Evolutionary conservation across 2,888 invertebrate species (phyloP), one percentile per base, ranked within the genome.

Genomic region (Torymus texanus): DNA sequence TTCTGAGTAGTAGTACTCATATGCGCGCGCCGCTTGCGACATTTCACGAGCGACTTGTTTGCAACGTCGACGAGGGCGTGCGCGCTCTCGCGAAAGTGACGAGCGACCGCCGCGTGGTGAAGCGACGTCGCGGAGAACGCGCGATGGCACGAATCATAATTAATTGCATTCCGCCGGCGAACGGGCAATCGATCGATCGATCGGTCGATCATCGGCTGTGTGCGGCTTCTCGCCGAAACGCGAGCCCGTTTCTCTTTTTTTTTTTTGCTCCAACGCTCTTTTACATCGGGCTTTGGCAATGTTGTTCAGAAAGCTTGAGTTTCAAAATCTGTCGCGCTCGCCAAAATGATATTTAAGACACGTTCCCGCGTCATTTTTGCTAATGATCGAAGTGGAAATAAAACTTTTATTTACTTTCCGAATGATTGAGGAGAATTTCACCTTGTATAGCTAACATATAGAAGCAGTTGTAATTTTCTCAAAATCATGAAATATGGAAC

Each of bases 141-240:
- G 24, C 75, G 62, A 63, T 75, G 79, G 66, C 75, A 74, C 55
- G 55, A 74, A 68, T 78, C 63, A 74, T 74, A 59, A 74, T 78
- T 58, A 73, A 53, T 41, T 53, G 55, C 72, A 51, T 62, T 75
- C 58, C 53, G 55, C 18, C 65, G 65, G 41, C 41, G 41, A 41
- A 8, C 14, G 18, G 10, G n/a, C 58, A 24, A 21, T 61, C 53
- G 59, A 8, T 29, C 29, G 29, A 29, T 29, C 4, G 29, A 29
- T 29, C 29, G 29, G 29, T 3, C 29, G 29, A 29, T 29, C 2
- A 29, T 41, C 41, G 41, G 41, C 41, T 41, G 41, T 8, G 41
- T 41, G 41, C 41, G 41, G 41, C 41, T 41, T 41, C 41, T 8
- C 41, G 41, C 41, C 41, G 41, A 41, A 41, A 41, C 41, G 41